phyloP scores from a whole-genome alignment of 2,113 vertebrate genomes.

The Ictalurus furcatus region DNA sequence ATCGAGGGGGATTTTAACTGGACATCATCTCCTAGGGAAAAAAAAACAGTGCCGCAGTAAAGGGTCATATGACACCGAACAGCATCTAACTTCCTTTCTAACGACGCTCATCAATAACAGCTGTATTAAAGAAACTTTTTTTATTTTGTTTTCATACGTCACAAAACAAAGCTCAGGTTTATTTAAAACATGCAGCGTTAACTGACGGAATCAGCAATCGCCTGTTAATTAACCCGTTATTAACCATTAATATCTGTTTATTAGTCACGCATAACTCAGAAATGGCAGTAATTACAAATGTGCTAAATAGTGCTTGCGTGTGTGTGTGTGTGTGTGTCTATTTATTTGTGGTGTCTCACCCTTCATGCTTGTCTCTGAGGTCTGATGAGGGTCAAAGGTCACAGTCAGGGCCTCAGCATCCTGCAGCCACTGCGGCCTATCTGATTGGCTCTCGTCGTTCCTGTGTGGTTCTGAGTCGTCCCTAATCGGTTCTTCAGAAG shows the following conservation, averaged over 20 bases:
- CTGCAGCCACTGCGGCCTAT: slow-evolving; percentile 63
- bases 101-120: background rate
- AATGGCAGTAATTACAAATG: background rate
- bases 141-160: no score
- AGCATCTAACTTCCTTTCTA: background rate
- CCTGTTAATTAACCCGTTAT: background rate
- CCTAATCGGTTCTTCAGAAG: slow-evolving; percentile 12
- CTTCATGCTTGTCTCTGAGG: slow-evolving; percentile 55
- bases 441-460: slow-evolving; percentile 51
- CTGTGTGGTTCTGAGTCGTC: slow-evolving; percentile 60
- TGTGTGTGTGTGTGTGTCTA: background rate
- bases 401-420: slow-evolving; percentile 69
- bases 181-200: background rate
- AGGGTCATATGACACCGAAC: background rate
- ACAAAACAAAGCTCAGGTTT: background rate
- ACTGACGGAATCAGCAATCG: background rate
- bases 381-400: slow-evolving; percentile 4
- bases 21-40: slow-evolving; percentile 44
- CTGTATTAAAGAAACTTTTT: background rate
- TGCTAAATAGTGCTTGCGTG: background rate
- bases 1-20: slow-evolving; percentile 70
- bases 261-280: background rate
- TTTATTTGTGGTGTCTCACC: slow-evolving; percentile 48
- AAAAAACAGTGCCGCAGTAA: background rate
- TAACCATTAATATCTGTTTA: background rate